A percentile compares a stretch with the other conserved stretches of the same genome.
These are phyloP conservation scores for Lycodopsis pacificus DNA, from an alignment of 2,797 vertebrate species.

Conservation along the genomic window DNA sequence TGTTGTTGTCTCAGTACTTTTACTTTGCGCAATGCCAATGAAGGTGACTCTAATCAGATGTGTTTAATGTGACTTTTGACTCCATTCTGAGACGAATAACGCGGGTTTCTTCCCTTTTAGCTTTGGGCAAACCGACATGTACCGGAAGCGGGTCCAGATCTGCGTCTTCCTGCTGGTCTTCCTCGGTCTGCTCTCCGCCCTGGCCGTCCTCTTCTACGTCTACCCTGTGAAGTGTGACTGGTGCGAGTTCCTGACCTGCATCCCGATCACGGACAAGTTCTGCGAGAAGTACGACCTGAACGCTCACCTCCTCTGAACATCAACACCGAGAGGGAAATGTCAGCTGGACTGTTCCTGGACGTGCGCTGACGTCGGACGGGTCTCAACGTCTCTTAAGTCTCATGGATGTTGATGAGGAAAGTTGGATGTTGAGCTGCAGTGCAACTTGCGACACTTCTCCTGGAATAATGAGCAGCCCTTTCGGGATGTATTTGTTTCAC, in stretches of 20 bases:
- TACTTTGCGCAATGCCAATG: background rate
- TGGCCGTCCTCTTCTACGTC: constrained; percentile 95
- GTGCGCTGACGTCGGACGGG: too few relatives aligned
- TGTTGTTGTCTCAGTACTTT: background rate
- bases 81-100: background rate
- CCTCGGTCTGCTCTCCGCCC: constrained; percentile 89
- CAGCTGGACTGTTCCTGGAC: background rate
- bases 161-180: constrained; percentile 92
- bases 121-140: constrained; percentile 94
- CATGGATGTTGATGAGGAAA: background rate
- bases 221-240: constrained; percentile 95
- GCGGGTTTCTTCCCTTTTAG: constrained; percentile 64
- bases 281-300: constrained; percentile 99
- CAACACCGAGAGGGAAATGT: background rate
- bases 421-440: background rate
- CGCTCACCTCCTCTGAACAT: constrained; percentile 90
- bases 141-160: constrained; percentile 96
- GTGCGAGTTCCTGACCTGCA: constrained; percentile 98
- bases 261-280: constrained; percentile 98
- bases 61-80: background rate
- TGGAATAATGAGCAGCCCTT: background rate
- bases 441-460: background rate
- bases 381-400: background rate
- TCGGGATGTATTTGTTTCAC: constrained; percentile 6
- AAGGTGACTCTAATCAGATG: background rate